A percentile compares a stretch with the other conserved stretches of the same genome.
phyloP scores from a whole-genome alignment of 2,888 invertebrate species.

The Drosophila robusta region DNA sequence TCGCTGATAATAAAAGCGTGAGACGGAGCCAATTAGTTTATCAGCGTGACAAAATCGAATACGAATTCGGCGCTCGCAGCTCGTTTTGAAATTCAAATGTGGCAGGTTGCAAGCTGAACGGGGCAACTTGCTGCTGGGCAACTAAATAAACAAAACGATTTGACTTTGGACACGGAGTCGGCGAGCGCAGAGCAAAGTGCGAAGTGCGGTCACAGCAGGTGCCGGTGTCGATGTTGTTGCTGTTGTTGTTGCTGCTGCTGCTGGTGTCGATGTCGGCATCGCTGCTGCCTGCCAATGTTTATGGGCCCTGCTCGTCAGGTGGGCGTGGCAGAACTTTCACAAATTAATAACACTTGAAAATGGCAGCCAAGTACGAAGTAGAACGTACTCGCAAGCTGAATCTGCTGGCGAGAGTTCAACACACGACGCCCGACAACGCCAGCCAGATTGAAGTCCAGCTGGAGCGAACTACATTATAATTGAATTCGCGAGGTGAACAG shows the following conservation, averaged over 20 bases:
- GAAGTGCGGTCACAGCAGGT: constrained; percentile 56
- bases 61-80: constrained; percentile 13
- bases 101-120: constrained; percentile 49
- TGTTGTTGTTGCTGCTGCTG: not conserved
- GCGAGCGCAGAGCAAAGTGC: constrained; percentile 21
- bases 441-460: constrained; percentile 25
- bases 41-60: constrained; percentile 70
- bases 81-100: constrained; percentile 74
- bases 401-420: constrained; percentile 51
- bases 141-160: constrained; percentile 48
- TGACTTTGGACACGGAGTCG: constrained; percentile 41
- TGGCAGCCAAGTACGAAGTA: constrained; percentile 28
- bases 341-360: constrained; percentile 74
- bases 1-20: constrained; percentile 41
- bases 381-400: constrained; percentile 33
- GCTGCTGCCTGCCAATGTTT: constrained; percentile 6
- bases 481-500: constrained; percentile 77
- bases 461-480: constrained; percentile 69
- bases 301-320: constrained; percentile 6
- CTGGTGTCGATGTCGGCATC: constrained; percentile 5
- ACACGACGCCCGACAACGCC: constrained; percentile 32
- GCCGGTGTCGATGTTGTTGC: constrained; percentile 23
- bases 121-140: constrained; percentile 25
- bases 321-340: constrained; percentile 77
- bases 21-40: constrained; percentile 54